Conservation (phyloP, 2,797 vertebrate genomes). For the Sebastes kiyomatsui region DNA sequence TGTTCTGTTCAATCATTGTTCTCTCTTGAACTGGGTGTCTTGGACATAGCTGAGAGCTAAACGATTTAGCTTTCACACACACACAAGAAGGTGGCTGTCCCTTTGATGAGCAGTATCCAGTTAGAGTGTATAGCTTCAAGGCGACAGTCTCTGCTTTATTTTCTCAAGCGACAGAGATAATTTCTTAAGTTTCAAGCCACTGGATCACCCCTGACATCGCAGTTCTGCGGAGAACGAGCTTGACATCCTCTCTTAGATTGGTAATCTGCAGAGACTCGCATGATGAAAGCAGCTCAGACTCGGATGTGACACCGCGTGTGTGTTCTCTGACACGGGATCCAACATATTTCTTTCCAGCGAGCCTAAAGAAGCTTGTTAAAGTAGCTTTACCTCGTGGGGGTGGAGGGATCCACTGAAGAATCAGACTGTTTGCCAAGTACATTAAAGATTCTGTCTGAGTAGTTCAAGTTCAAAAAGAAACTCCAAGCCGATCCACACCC, state of each 20-base stretch:
- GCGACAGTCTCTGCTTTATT: conserved; percentile 6
- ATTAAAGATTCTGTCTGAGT: conserved; percentile 73
- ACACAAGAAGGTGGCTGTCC: not conserved
- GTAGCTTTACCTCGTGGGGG: conserved; percentile 25
- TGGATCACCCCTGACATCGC: conserved; percentile 12
- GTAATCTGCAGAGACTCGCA: conserved; percentile 15
- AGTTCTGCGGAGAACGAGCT: not conserved
- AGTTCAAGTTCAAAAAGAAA: conserved; percentile 67
- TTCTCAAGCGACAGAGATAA: conserved; percentile 13
- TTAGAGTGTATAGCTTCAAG: not conserved
- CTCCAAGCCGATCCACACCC: conserved; percentile 46
- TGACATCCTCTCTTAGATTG: not conserved
- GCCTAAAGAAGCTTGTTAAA: conserved; percentile 43
- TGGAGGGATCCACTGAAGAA: conserved; percentile 38
- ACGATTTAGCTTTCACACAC: conserved; percentile 12
- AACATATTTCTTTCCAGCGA: conserved; percentile 5
- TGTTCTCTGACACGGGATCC: conserved; percentile 18
- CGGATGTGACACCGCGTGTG: conserved; percentile 7
- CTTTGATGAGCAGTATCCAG: conserved; percentile 15
- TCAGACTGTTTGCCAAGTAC: conserved; percentile 60
- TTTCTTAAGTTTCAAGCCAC: not conserved
- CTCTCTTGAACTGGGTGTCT: conserved; percentile 8
- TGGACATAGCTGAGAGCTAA: conserved; percentile 10
- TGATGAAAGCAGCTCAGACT: conserved; percentile 25
- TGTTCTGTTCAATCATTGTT: conserved; percentile 63